These are phyloP conservation scores for Chascanopsetta lugubris DNA, from an alignment of 2,113 vertebrate species.

Conservation along the genomic window DNA sequence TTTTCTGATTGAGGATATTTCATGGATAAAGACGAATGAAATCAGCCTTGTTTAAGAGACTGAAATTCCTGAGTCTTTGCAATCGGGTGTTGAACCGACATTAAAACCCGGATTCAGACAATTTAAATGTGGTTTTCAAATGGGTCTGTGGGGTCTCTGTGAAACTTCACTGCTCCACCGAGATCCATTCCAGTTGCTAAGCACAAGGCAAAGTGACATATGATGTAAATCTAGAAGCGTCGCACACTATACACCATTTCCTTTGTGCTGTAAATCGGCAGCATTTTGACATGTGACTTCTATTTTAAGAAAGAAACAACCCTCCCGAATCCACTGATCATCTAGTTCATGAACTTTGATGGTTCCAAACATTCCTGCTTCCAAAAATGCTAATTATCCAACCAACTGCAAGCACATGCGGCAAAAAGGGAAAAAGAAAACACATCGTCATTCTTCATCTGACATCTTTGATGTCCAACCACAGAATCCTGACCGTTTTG, in stretches of 20 bases:
- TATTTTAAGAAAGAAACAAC: background rate
- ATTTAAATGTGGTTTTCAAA: background rate
- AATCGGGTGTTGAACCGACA: too few relatives aligned
- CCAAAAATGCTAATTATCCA: slow-evolving; percentile 27
- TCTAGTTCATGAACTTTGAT: slow-evolving; percentile 28
- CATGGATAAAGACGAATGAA: too few relatives aligned
- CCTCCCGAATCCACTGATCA: slow-evolving; percentile 4
- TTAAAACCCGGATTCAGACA: background rate
- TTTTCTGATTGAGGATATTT: background rate
- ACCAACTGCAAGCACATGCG: slow-evolving; percentile 35
- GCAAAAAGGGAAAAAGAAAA: slow-evolving; percentile 1
- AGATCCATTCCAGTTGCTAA: background rate
- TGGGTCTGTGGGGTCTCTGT: background rate
- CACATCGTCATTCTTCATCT: slow-evolving; percentile 25
- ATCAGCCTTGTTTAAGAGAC: background rate
- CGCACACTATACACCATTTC: slow-evolving; percentile 7
- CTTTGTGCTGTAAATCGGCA: background rate
- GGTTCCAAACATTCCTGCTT: slow-evolving; percentile 15
- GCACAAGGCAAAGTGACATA: slow-evolving; percentile 16
- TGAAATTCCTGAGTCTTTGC: too few relatives aligned
- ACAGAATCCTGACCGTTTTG: slow-evolving; percentile 52
- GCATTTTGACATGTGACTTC: slow-evolving; percentile 6
- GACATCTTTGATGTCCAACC: slow-evolving; percentile 49
- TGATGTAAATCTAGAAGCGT: slow-evolving; percentile 1
- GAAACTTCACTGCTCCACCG: background rate